A percentile compares a stretch with the other conserved stretches of the same genome.
phyloP scores from a whole-genome alignment of 2,113 vertebrate genomes.

The Sminthopsis crassicaudata region DNA sequence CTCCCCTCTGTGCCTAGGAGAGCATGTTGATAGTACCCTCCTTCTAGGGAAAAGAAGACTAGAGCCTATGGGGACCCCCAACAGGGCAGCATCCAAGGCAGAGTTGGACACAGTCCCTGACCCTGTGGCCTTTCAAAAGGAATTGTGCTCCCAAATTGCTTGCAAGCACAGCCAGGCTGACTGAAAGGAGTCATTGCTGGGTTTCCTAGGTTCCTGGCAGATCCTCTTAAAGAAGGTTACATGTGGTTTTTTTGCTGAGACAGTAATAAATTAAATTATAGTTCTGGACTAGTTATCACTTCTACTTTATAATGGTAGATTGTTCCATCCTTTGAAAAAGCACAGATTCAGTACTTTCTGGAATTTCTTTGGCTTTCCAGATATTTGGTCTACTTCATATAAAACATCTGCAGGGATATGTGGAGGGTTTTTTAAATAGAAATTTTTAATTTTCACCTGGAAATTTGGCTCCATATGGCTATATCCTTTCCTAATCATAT shows the following conservation, averaged over 20 bases:
- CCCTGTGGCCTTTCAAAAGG: conserved; percentile 19
- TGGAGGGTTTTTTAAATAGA: conserved; percentile 23
- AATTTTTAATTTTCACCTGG: conserved; percentile 25
- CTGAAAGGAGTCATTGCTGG: not conserved
- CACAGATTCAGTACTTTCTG: conserved; percentile 1
- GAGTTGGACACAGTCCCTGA: conserved; percentile 14
- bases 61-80: not conserved
- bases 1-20: not conserved
- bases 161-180: conserved; percentile 4
- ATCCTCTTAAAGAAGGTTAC: conserved; percentile 33
- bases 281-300: not conserved
- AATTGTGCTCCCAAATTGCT: conserved; percentile 10
- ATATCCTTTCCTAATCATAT: conserved; percentile 13
- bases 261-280: conserved; percentile 36
- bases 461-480: conserved; percentile 34
- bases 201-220: conserved; percentile 47
- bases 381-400: not conserved
- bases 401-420: not conserved
- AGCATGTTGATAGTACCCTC: not conserved
- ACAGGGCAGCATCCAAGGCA: not conserved
- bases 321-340: conserved; percentile 39
- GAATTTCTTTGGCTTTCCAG: conserved; percentile 33
- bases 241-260: conserved; percentile 28
- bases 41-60: not conserved
- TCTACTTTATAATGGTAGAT: conserved; percentile 26